phyloP scores from a whole-genome alignment of 2,888 invertebrate genomes.

The Caprella mutica region DNA sequence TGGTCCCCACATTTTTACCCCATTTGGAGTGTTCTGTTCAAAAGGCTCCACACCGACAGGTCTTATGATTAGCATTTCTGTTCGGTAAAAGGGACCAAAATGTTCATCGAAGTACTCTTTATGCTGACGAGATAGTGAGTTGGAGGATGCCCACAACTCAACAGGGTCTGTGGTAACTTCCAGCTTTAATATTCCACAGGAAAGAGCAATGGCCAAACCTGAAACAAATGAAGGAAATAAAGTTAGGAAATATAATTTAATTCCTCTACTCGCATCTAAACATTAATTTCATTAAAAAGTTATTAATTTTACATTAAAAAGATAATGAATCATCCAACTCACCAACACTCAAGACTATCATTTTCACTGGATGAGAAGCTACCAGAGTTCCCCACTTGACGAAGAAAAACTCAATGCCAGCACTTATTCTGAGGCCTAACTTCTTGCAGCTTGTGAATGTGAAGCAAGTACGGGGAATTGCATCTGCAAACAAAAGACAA shows the following conservation, averaged over 20 bases:
- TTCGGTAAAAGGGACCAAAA: conserved; percentile 87
- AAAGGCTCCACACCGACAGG: conserved; percentile 35
- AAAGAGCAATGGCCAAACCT: conserved; percentile 58
- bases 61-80: conserved; percentile 81
- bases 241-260: not conserved
- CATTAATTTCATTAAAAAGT: no score
- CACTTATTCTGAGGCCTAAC: conserved; percentile 65
- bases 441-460: no score
- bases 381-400: conserved; percentile 57
- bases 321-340: not conserved
- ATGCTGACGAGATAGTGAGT: conserved; percentile 72
- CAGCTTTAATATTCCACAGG: conserved; percentile 60
- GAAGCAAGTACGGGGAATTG: no score
- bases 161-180: conserved; percentile 87
- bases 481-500: no score
- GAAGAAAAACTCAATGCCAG: conserved; percentile 60
- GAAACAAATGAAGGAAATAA: no score
- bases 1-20: conserved; percentile 56
- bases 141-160: conserved; percentile 88
- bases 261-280: not conserved
- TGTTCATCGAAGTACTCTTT: conserved; percentile 80
- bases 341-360: not conserved
- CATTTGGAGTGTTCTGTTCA: conserved; percentile 20
- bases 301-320: no score
- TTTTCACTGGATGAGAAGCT: not conserved